Evolutionary conservation across 2,888 invertebrate species (phyloP).

Genomic region (Oligia fasciuncula): DNA sequence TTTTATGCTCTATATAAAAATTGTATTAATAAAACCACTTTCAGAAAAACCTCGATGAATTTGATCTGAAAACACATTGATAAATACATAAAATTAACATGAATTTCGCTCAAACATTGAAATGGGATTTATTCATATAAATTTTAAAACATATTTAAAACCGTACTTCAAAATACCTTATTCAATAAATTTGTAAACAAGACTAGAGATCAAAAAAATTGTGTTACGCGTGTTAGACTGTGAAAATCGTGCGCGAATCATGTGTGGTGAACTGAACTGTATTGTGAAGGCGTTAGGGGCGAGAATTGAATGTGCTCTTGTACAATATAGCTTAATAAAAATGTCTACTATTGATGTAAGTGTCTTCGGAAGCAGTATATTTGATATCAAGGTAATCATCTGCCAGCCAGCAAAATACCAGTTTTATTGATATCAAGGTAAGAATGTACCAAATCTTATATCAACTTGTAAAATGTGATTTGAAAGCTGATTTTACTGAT

Average conservation of each 20-base stretch:
- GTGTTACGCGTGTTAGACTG: slow-evolving; percentile 38
- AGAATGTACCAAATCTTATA: background rate
- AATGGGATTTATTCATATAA: background rate
- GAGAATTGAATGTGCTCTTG: slow-evolving; percentile 52
- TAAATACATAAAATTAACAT: background rate
- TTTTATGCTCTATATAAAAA: background rate
- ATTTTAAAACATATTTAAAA: background rate
- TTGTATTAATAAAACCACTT: background rate
- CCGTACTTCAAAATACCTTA: background rate
- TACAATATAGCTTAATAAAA: slow-evolving; percentile 32
- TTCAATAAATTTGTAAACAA: slow-evolving; percentile 8
- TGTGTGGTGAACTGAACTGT: slow-evolving; percentile 49
- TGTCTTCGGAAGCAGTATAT: background rate
- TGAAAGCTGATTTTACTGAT: background rate
- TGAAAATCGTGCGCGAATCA: slow-evolving; percentile 6
- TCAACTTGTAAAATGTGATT: background rate
- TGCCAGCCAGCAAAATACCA: background rate
- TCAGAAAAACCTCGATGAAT: background rate
- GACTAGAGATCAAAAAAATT: background rate
- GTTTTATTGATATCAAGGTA: background rate
- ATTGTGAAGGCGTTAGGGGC: slow-evolving; percentile 41
- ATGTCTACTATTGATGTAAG: slow-evolving; percentile 10
- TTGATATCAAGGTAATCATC: background rate
- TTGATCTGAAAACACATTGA: background rate
- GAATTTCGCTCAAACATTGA: background rate